Conservation (phyloP, 2,113 vertebrate species). For the Limanda limanda region DNA sequence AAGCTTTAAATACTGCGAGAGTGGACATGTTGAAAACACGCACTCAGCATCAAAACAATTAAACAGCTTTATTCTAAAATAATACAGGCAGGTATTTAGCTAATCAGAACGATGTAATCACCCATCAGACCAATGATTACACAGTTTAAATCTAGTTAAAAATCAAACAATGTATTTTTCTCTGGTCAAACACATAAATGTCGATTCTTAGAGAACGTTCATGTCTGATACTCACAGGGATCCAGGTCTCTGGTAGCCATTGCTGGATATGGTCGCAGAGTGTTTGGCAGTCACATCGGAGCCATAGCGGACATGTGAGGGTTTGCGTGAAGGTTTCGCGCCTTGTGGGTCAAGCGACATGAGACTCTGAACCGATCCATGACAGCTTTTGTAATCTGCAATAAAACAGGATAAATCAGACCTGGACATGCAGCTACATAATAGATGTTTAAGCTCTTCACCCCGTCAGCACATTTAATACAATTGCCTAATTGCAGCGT, state of each 20-base stretch:
- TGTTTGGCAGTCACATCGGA: slow-evolving; percentile 86
- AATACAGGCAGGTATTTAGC: background rate
- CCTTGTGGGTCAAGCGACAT: slow-evolving; percentile 86
- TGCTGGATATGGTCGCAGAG: slow-evolving; percentile 83
- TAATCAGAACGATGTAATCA: background rate
- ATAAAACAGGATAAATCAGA: slow-evolving; percentile 46
- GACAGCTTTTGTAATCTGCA: slow-evolving; percentile 92
- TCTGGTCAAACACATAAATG: too few relatives aligned
- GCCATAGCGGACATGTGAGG: slow-evolving; percentile 80
- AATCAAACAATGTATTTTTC: too few relatives aligned
- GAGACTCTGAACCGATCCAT: slow-evolving; percentile 93
- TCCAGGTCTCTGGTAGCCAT: slow-evolving; percentile 93
- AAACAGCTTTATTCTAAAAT: background rate
- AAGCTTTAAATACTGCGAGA: background rate
- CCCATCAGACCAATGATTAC: background rate
- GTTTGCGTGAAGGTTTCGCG: slow-evolving; percentile 41
- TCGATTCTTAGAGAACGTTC: background rate
- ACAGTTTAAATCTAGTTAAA: background rate
- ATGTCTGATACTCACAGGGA: slow-evolving; percentile 87
- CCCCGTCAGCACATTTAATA: too few relatives aligned
- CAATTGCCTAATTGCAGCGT: too few relatives aligned
- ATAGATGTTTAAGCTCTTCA: background rate
- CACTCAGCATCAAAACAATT: background rate
- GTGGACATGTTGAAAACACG: too few relatives aligned
- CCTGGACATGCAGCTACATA: rapidly evolving